A percentile compares a stretch with the other conserved stretches of the same genome.
These are phyloP conservation scores for Protobothrops mucrosquamatus DNA, from an alignment of 2,113 vertebrate species.

Conservation along the genomic window DNA sequence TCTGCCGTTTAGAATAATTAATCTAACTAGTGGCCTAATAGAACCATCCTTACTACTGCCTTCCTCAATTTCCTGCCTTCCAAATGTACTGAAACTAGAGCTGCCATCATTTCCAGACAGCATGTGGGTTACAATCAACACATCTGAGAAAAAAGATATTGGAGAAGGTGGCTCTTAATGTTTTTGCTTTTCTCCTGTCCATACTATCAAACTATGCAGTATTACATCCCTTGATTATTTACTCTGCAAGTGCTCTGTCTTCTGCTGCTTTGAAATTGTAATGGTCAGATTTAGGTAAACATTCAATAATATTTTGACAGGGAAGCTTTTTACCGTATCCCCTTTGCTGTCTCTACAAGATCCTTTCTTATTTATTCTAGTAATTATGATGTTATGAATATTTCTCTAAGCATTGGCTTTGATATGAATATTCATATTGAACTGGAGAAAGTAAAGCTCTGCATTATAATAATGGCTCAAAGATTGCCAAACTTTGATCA, in stretches of 20 bases:
- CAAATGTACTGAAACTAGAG: not conserved
- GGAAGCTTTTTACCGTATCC: not conserved
- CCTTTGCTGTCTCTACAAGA: not conserved
- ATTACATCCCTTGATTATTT: not conserved
- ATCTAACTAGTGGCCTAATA: fast-evolving
- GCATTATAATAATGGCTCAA: not conserved
- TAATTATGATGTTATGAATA: not conserved
- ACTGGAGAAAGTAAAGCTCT: not conserved
- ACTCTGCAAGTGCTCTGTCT: not conserved
- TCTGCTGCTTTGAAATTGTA: not conserved
- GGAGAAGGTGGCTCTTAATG: not conserved
- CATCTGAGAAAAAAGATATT: not conserved
- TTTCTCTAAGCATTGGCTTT: not conserved
- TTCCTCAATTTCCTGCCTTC: not conserved
- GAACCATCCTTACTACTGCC: fast-evolving
- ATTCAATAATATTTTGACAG: not conserved
- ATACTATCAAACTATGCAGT: not conserved
- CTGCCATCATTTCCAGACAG: not conserved
- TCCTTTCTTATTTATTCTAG: not conserved
- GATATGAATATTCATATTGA: not conserved
- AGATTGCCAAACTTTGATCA: not conserved
- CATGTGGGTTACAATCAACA: not conserved
- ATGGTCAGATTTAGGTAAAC: not conserved
- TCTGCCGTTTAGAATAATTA: fast-evolving
- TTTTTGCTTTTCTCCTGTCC: not conserved